A percentile compares a stretch with the other conserved stretches of the same genome.
These are phyloP conservation scores for Actias luna DNA, from an alignment of 2,888 invertebrate genomes.

Conservation along the genomic window DNA sequence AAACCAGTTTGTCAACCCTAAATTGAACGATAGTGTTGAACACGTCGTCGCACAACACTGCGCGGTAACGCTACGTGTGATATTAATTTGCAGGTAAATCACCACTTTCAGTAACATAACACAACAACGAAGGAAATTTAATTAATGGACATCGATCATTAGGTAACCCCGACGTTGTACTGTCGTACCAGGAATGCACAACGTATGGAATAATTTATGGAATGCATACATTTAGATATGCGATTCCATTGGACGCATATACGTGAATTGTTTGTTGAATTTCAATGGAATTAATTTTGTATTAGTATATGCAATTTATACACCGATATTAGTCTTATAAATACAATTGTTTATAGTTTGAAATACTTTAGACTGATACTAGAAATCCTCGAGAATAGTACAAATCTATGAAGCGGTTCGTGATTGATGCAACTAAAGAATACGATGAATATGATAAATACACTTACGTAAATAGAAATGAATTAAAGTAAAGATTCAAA, in stretches of 20 bases:
- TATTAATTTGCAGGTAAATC: slow-evolving; percentile 56
- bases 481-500: too few relatives aligned
- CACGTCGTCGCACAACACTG: slow-evolving; percentile 21
- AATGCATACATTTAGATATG: not conserved
- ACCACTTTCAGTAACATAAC: slow-evolving; percentile 42
- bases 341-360: not conserved
- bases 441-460: not conserved
- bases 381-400: not conserved
- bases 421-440: not conserved
- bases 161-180: not conserved
- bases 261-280: not conserved
- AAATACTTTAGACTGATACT: not conserved
- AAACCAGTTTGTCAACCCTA: slow-evolving; percentile 43
- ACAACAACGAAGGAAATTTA: slow-evolving; percentile 51
- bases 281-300: not conserved
- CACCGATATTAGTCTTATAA: not conserved
- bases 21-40: slow-evolving; percentile 41
- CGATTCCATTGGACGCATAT: not conserved
- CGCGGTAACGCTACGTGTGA: slow-evolving; percentile 31
- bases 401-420: not conserved
- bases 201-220: not conserved
- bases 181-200: slow-evolving; percentile 1
- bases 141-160: slow-evolving; percentile 41
- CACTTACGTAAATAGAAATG: too few relatives aligned
- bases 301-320: too few relatives aligned